These are phyloP conservation scores for Drosophila lacicola DNA, from an alignment of 2,888 invertebrate species.

Conservation along the genomic window DNA sequence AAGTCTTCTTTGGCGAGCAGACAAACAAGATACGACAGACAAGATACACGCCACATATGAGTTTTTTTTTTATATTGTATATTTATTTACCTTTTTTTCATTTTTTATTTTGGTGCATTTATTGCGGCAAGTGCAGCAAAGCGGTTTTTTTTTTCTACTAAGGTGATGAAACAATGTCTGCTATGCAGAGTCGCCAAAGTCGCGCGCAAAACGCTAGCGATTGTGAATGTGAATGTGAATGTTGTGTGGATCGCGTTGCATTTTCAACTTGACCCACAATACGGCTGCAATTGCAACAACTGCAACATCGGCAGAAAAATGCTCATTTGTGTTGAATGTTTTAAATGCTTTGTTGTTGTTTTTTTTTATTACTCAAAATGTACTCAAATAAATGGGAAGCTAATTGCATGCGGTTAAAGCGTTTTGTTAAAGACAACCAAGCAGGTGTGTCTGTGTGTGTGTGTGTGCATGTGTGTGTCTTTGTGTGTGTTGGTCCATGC, in stretches of 20 bases:
- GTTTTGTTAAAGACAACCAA: slow-evolving; percentile 1
- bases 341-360: slow-evolving; percentile 20
- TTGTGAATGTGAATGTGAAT: slow-evolving; percentile 48
- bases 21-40: slow-evolving; percentile 23
- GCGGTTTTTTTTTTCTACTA: slow-evolving; percentile 23
- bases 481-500: slow-evolving; percentile 37
- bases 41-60: slow-evolving; percentile 8
- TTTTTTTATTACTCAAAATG: slow-evolving; percentile 20
- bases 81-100: not conserved
- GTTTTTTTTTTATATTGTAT: not conserved
- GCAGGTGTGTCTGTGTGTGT: slow-evolving; percentile 9
- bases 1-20: slow-evolving; percentile 37
- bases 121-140: slow-evolving; percentile 58
- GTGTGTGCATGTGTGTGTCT: slow-evolving; percentile 11
- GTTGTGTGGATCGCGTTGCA: slow-evolving; percentile 58
- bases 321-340: slow-evolving; percentile 23
- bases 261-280: slow-evolving; percentile 80
- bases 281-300: slow-evolving; percentile 20
- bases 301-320: slow-evolving; percentile 38
- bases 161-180: slow-evolving; percentile 46
- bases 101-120: slow-evolving; percentile 14
- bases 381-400: slow-evolving; percentile 35
- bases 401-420: slow-evolving; percentile 48
- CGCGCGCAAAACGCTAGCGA: slow-evolving; percentile 59
- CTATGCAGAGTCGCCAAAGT: slow-evolving; percentile 16